These are phyloP conservation scores for Gila orcuttii DNA, from an alignment of 2,113 vertebrate species.

Conservation along the genomic window DNA sequence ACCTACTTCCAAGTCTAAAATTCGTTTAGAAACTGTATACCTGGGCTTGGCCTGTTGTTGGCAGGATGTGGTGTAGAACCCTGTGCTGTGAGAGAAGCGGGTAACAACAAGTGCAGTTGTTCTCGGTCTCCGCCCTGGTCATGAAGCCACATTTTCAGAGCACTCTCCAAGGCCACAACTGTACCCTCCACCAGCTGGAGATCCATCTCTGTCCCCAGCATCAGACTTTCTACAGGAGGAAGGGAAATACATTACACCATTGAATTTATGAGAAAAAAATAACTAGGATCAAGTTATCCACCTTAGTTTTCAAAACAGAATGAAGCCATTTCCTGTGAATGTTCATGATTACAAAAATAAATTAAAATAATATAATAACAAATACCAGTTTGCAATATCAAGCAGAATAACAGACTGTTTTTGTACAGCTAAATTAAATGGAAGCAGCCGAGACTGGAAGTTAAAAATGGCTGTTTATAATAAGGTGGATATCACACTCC, in stretches of 20 bases:
- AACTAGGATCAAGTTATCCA: too few species aligned
- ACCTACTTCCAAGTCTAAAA: too few species aligned
- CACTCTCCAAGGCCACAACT: slow-evolving; percentile 81
- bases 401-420: too few species aligned
- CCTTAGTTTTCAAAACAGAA: too few species aligned
- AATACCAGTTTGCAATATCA: too few species aligned
- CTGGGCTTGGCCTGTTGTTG: slow-evolving; percentile 56
- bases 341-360: neutral
- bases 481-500: neutral
- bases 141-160: slow-evolving; percentile 91
- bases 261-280: neutral
- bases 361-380: too few species aligned
- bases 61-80: slow-evolving; percentile 50
- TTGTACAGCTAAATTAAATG: too few species aligned
- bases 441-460: too few species aligned
- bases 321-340: neutral
- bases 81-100: slow-evolving; percentile 66
- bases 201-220: slow-evolving; percentile 84
- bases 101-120: slow-evolving; percentile 88
- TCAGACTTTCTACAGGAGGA: slow-evolving; percentile 71
- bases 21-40: slow-evolving; percentile 31
- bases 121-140: slow-evolving; percentile 83
- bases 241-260: neutral
- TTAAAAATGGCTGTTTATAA: too few species aligned
- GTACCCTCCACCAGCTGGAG: slow-evolving; percentile 83